These are phyloP conservation scores for Deilephila elpenor DNA, from an alignment of 2,888 invertebrate species.

Conservation along the genomic window DNA sequence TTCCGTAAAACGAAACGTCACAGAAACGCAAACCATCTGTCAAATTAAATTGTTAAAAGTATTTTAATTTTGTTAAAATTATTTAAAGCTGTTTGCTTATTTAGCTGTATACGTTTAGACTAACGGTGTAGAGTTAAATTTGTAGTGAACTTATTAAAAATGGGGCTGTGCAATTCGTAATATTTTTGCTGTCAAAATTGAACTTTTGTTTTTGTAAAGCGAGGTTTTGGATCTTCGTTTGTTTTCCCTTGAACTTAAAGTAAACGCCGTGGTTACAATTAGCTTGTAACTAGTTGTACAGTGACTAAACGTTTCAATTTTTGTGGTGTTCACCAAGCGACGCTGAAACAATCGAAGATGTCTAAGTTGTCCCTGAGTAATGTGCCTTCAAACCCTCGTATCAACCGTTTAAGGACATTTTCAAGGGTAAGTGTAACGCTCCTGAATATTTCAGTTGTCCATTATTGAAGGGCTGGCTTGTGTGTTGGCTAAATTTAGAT, in stretches of 20 bases:
- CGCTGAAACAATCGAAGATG: constrained; percentile 60
- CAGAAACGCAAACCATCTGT: constrained; percentile 49
- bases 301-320: constrained; percentile 63
- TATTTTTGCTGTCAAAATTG: constrained; percentile 58
- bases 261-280: constrained; percentile 50
- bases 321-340: constrained; percentile 57
- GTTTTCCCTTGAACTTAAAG: constrained; percentile 61
- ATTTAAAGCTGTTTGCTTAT: neutral
- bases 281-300: constrained; percentile 57
- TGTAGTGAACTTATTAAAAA: constrained; percentile 40
- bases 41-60: constrained; percentile 35
- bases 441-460: constrained; percentile 34
- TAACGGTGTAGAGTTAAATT: neutral
- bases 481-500: constrained; percentile 50
- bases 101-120: neutral
- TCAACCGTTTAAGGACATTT: constrained; percentile 76
- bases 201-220: constrained; percentile 61
- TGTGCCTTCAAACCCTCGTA: constrained; percentile 79
- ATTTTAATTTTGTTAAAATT: constrained; percentile 25
- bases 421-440: constrained; percentile 72
- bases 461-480: constrained; percentile 38
- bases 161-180: constrained; percentile 63
- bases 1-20: constrained; percentile 70
- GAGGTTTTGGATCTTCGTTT: constrained; percentile 56
- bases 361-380: constrained; percentile 80